Evolutionary conservation across 2,888 invertebrate species (phyloP).

Genomic region (Drosophila mettleri): DNA sequence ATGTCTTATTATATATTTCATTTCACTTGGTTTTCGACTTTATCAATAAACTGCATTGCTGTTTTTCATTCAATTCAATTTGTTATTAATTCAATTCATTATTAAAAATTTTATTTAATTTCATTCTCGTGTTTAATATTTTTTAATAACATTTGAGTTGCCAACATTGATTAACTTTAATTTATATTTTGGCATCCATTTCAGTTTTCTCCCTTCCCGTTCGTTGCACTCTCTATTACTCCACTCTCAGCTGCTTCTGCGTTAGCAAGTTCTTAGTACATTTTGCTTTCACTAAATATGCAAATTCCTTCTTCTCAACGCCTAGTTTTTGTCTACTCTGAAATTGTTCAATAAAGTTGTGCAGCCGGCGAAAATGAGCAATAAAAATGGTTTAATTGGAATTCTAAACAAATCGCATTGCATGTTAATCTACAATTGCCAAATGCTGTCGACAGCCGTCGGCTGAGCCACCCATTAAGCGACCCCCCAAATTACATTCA

Average conservation of each 20-base stretch:
- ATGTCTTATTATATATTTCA: too few species aligned
- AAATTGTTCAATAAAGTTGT: not conserved
- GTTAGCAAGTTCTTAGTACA: not conserved
- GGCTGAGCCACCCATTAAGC: conserved; percentile 6
- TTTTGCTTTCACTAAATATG: not conserved
- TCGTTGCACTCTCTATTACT: not conserved
- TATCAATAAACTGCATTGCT: too few species aligned
- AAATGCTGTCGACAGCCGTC: conserved; percentile 40
- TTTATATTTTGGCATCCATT: not conserved
- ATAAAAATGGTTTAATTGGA: conserved; percentile 68
- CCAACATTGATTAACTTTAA: not conserved
- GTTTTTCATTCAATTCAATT: too few species aligned
- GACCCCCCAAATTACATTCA: conserved; percentile 41
- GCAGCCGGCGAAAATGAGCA: conserved; percentile 38
- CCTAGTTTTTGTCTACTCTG: not conserved
- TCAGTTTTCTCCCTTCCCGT: not conserved
- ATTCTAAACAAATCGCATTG: conserved; percentile 69
- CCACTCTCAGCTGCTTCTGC: not conserved
- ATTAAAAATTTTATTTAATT: not conserved
- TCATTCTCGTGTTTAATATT: not conserved
- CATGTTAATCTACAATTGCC: conserved; percentile 73
- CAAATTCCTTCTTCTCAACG: not conserved
- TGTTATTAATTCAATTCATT: too few species aligned
- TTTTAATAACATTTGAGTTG: not conserved
- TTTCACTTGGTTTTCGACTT: too few species aligned